Evolutionary conservation across 1,140 invertebrate genomes (phyloP).

Genomic region (Papilio polyxenes): DNA sequence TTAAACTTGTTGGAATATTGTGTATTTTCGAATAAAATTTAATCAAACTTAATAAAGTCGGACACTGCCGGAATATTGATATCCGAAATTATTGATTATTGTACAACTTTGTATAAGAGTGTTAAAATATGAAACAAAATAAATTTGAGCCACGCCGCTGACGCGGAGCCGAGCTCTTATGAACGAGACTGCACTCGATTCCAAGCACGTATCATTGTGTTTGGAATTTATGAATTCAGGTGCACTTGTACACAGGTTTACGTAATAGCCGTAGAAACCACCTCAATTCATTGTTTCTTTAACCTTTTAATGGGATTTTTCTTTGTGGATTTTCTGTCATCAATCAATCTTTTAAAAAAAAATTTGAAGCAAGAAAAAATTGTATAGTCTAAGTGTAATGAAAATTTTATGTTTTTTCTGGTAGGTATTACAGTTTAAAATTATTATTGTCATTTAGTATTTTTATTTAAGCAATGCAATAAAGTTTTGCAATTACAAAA

Average conservation of each 20-base stretch:
- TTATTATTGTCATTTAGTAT: background rate
- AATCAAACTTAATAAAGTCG: conserved; percentile 19
- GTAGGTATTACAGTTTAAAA: too few relatives aligned
- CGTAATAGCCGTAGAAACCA: conserved; percentile 14
- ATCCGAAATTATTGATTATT: conserved; percentile 24
- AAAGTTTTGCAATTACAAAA: background rate
- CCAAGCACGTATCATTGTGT: conserved; percentile 39
- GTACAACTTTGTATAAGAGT: conserved; percentile 4
- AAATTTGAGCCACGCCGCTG: conserved; percentile 23
- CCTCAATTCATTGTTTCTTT: background rate
- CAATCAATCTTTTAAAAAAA: background rate
- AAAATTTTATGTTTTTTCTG: too few relatives aligned
- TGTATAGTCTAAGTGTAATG: too few relatives aligned
- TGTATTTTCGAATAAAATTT: background rate
- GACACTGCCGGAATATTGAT: background rate
- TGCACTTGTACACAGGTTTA: conserved; percentile 37
- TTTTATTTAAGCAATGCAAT: background rate
- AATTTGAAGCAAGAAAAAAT: background rate
- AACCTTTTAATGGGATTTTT: background rate
- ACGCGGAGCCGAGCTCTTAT: conserved; percentile 21
- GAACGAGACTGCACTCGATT: conserved; percentile 35
- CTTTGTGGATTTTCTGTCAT: background rate
- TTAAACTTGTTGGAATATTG: background rate
- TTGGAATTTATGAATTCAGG: conserved; percentile 36
- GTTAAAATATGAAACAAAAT: conserved; percentile 32